Base-by-base conservation (phyloP, 1,140 invertebrate genomes). In the Trichonephila clavipes region DNA sequence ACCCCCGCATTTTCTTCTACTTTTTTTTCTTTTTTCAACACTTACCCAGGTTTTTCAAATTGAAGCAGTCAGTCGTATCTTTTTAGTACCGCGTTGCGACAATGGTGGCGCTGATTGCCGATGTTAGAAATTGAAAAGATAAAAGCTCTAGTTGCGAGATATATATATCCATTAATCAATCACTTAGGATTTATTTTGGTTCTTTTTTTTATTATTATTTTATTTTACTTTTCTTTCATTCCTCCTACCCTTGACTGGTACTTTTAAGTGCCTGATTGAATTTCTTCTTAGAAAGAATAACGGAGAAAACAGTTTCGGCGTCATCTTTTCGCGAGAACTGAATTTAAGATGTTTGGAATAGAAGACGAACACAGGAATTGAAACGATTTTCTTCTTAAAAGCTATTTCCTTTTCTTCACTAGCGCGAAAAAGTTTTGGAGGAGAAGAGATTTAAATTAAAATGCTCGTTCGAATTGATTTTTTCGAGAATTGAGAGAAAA, bases 141-240 rank as follows among this genome's bases (percentile, higher is more conserved):
- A 92, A 92, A 92, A 92, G 83, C 81, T 44, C 34, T 40, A 72
- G 91, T 72, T 92, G 82, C 34, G 91, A 92, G 62, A 86, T 92
- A 92, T 92, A 92, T 90, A 72, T 87, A 86, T 87, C 91, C 83
- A 92, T 92, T 92, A 92, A 92, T 92, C 91, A 92, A 92, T 92
- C 91, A 92, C 91, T 92, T 92, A 92, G 83, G 91, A 92, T 92
- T 90, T 92, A 92, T 86, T 86, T 92, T 92, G 83, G 91, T 28
- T 87, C 21, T n/a, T n/a, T 28, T 28, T 82, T 61, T 28, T 61
- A 12, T 28, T 88, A 5, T 44, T 81, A 24, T 66, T 40, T 21
- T 40, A 2, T 72, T 77, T 21, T n/a, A 66, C 19, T 66, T 77
- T 69, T 87, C 64, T 40, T 62, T 34, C 14, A 34, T 28, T 40